Conservation (phyloP, 1,140 invertebrate genomes). For the Globodera rostochiensis region DNA sequence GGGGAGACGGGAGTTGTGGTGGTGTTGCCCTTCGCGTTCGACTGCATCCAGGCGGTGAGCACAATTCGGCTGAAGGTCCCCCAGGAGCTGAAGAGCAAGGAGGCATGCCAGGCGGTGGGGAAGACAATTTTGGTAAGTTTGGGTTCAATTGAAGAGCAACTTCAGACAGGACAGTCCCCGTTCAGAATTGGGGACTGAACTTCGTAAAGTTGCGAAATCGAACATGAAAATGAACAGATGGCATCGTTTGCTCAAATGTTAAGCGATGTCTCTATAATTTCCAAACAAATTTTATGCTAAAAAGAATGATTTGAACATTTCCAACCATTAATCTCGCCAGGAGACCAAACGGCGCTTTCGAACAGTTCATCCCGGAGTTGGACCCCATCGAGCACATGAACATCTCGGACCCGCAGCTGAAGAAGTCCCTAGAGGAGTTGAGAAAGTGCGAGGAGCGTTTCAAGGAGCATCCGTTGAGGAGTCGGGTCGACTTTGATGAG, state of each 20-base stretch:
- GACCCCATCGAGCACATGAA: conserved; percentile 95
- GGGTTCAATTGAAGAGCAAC: conserved; percentile 9
- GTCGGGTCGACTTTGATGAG: conserved; percentile 71
- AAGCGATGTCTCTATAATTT: conserved; percentile 7
- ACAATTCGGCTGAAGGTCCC: conserved; percentile 87
- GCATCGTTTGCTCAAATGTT: background rate
- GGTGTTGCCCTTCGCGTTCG: conserved; percentile 81
- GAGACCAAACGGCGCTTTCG: conserved; percentile 77
- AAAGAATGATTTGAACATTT: background rate
- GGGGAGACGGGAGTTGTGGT: conserved; percentile 45
- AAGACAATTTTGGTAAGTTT: conserved; percentile 77
- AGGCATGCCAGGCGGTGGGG: conserved; percentile 80
- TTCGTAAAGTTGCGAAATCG: conserved; percentile 24
- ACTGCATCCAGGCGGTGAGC: conserved; percentile 81
- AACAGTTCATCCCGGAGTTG: conserved; percentile 80
- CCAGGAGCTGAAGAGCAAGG: conserved; percentile 80
- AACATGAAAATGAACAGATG: background rate
- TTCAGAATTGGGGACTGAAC: background rate
- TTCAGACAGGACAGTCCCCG: conserved; percentile 18
- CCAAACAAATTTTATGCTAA: background rate
- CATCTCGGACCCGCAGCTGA: conserved; percentile 81
- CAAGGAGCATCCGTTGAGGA: conserved; percentile 79
- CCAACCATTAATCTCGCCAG: background rate
- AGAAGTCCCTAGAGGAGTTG: conserved; percentile 76
- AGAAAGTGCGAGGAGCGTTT: conserved; percentile 79